phyloP scores from a whole-genome alignment of 2,113 vertebrate genomes.

The Donacobius atricapilla region DNA sequence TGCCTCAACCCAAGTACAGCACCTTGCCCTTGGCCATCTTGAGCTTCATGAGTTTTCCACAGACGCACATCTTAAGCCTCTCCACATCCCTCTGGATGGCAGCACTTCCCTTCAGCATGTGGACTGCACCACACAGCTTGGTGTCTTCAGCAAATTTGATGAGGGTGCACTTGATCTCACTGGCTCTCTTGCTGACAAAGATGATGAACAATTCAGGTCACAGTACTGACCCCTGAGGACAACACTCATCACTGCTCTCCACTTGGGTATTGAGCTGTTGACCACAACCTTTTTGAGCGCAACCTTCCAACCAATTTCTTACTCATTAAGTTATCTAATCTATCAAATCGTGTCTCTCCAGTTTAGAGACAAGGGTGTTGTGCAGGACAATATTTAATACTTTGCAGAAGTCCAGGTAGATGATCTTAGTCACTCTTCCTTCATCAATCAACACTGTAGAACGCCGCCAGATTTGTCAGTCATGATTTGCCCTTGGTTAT shows the following conservation, averaged over 20 bases:
- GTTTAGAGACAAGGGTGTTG: background rate
- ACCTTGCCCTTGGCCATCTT: background rate
- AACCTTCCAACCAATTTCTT: background rate
- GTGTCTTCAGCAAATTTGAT: background rate
- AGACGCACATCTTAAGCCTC: background rate
- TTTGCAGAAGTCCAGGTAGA: background rate
- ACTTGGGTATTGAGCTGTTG: background rate
- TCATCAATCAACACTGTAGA: background rate
- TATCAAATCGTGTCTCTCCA: background rate
- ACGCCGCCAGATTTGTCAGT: background rate
- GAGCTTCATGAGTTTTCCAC: background rate
- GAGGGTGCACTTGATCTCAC: background rate
- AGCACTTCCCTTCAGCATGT: background rate
- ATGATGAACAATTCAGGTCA: background rate
- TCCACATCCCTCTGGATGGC: background rate
- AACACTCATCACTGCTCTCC: fast-evolving
- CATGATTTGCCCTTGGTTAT: background rate
- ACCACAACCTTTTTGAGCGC: background rate
- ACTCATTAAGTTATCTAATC: background rate
- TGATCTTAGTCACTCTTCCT: background rate
- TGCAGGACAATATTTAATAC: background rate
- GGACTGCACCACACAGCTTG: too few relatives aligned
- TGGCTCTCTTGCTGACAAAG: background rate
- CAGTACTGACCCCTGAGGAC: background rate
- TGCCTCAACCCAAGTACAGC: background rate